Conservation (phyloP, 2,888 invertebrate genomes). For the Apomyelois bistriatella region DNA sequence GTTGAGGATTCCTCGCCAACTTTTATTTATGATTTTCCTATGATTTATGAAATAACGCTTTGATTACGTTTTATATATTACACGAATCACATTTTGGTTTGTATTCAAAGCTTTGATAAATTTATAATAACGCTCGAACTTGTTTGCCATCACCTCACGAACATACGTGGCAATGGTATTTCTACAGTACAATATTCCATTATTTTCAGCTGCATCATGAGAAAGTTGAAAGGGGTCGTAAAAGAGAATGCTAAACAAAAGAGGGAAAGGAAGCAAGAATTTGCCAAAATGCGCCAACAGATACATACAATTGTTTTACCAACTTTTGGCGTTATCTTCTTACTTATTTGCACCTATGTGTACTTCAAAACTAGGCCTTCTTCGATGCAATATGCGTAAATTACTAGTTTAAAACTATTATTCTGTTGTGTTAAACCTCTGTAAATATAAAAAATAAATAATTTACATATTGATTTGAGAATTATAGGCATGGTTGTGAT, state of each 20-base stretch:
- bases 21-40: no score
- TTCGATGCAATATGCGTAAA: slow-evolving; percentile 60
- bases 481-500: slow-evolving; percentile 23
- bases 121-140: no score
- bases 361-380: slow-evolving; percentile 88
- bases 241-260: slow-evolving; percentile 92
- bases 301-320: slow-evolving; percentile 89
- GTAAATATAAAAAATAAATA: slow-evolving; percentile 3
- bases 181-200: slow-evolving; percentile 19
- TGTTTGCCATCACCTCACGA: no score
- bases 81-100: no score
- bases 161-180: no score
- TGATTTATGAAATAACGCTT: no score
- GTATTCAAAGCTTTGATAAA: no score
- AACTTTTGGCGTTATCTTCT: slow-evolving; percentile 83
- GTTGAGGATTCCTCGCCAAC: no score
- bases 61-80: no score
- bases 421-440: not conserved
- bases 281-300: slow-evolving; percentile 87
- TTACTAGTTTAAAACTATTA: not conserved
- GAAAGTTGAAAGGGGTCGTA: slow-evolving; percentile 88
- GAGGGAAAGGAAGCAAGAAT: slow-evolving; percentile 91
- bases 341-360: slow-evolving; percentile 87
- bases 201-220: slow-evolving; percentile 78
- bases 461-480: not conserved